Percentiles rank a stretch among this genome's conserved stretches.
Conservation (phyloP, 2,888 invertebrate genomes). For the Apamea sordens region DNA sequence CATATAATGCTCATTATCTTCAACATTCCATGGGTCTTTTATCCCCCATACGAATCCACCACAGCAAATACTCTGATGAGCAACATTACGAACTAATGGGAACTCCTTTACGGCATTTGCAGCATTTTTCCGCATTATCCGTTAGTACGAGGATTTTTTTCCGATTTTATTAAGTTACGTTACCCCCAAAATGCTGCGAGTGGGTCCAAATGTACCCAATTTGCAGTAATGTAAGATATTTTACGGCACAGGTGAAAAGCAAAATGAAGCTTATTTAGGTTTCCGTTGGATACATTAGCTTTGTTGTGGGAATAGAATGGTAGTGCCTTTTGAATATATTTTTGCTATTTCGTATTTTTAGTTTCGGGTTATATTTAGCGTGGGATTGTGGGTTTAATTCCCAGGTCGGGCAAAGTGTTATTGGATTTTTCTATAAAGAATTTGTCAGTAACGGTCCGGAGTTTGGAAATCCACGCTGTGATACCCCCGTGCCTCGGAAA, state of each 20-base stretch:
- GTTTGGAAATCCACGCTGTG: too few species aligned
- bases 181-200: constrained; percentile 65
- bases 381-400: not conserved
- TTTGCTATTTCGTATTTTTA: constrained; percentile 19
- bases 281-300: constrained; percentile 65
- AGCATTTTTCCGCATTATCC: constrained; percentile 70
- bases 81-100: constrained; percentile 60
- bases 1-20: constrained; percentile 39
- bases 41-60: constrained; percentile 40
- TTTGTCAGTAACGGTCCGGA: not conserved
- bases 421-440: not conserved
- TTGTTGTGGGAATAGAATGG: constrained; percentile 54
- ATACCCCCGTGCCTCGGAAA: too few species aligned
- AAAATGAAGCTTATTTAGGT: constrained; percentile 70
- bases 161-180: constrained; percentile 77
- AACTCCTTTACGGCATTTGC: constrained; percentile 56
- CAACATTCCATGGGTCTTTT: constrained; percentile 46
- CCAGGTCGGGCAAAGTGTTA: not conserved
- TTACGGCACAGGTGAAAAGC: constrained; percentile 71
- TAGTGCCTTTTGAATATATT: constrained; percentile 45
- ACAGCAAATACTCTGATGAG: constrained; percentile 61
- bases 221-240: constrained; percentile 81
- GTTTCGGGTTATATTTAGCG: constrained; percentile 17
- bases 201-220: constrained; percentile 75
- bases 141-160: constrained; percentile 73